Evolutionary conservation across 2,797 vertebrate species (phyloP).

Genomic region (Mallotus villosus): DNA sequence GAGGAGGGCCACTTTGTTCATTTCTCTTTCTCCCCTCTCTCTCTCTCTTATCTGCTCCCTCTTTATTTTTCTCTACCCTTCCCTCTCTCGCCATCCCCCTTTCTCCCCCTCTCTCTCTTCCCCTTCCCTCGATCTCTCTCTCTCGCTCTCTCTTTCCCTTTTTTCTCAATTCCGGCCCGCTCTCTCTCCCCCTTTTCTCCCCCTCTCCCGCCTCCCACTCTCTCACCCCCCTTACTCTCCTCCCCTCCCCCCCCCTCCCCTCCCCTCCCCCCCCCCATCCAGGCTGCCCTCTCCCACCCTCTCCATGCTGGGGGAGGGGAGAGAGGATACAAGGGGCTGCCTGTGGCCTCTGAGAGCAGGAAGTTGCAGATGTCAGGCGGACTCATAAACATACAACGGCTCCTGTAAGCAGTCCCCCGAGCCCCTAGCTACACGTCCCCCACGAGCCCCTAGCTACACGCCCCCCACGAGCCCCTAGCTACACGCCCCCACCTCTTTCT

Average conservation of each 20-base stretch:
- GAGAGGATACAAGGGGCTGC: background rate
- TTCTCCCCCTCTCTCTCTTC: background rate
- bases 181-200: conserved; percentile 7
- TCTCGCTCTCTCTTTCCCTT: conserved; percentile 3
- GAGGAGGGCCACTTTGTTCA: background rate
- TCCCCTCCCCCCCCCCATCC: background rate
- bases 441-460: no score
- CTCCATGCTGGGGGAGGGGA: background rate
- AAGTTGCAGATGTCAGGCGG: background rate
- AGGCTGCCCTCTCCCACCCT: background rate
- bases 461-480: no score
- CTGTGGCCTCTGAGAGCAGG: background rate
- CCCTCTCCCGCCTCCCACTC: background rate
- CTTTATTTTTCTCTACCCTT: background rate
- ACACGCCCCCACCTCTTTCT: no score
- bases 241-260: no score
- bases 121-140: background rate
- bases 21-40: background rate
- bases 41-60: conserved; percentile 5
- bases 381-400: background rate
- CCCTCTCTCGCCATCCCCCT: background rate
- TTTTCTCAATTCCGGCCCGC: conserved; percentile 15
- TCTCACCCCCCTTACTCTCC: no score
- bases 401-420: background rate
- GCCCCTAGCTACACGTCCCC: no score